phyloP scores from a whole-genome alignment of 2,797 vertebrate species.

The Rhadinocentrus ornatus region DNA sequence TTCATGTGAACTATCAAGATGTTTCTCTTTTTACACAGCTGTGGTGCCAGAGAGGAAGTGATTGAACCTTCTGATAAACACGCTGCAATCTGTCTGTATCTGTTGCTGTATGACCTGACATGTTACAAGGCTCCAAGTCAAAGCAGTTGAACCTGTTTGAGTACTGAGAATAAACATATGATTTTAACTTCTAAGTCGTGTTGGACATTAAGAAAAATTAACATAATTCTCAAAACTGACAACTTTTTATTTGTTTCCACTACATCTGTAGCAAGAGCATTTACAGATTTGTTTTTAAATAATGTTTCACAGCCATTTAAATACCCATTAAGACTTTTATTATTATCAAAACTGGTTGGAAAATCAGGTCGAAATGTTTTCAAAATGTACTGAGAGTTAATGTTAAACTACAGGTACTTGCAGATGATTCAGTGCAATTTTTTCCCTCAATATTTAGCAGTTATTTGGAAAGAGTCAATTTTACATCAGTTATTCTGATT shows the following conservation, averaged over 20 bases:
- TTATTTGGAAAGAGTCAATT: not conserved
- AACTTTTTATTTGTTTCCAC: too few species aligned
- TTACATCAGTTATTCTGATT: slow-evolving; percentile 48
- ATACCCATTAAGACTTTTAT: not conserved
- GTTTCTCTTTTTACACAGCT: not conserved
- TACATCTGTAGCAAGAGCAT: too few species aligned
- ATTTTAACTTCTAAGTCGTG: too few species aligned
- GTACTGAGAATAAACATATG: not conserved
- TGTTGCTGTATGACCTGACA: not conserved
- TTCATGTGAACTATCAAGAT: not conserved
- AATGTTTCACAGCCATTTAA: not conserved
- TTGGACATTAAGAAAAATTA: not conserved
- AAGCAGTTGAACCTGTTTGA: not conserved
- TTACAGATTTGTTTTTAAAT: not conserved
- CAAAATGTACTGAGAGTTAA: not conserved
- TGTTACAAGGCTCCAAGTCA: not conserved
- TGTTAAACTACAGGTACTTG: not conserved
- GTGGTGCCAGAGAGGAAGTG: not conserved
- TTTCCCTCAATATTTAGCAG: too few species aligned
- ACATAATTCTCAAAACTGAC: not conserved
- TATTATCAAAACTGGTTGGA: not conserved
- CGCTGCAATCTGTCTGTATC: not conserved
- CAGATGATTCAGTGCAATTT: not conserved
- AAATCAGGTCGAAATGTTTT: not conserved
- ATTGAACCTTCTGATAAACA: not conserved